Evolutionary conservation across 2,113 vertebrate genomes (phyloP).

Genomic region (Lasiurus cinereus): DNA sequence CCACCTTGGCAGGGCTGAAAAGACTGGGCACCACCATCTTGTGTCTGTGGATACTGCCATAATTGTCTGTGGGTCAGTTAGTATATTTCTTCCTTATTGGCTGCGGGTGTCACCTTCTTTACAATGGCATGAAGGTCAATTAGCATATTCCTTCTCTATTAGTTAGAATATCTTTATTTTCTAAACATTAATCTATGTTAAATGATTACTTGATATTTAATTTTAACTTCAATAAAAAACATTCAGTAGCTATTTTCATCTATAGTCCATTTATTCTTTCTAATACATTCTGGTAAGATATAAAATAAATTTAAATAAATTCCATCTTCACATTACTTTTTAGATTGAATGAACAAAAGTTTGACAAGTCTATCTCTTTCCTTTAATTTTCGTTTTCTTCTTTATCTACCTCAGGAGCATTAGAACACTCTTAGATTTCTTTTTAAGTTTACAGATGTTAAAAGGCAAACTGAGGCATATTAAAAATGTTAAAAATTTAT

Average conservation of each 20-base stretch:
- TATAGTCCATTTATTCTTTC: not conserved
- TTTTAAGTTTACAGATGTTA: not conserved
- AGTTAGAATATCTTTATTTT: not conserved
- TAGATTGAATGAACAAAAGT: not conserved
- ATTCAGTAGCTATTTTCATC: conserved; percentile 14
- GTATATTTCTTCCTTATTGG: too few species aligned
- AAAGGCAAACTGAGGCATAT: not conserved
- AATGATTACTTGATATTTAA: not conserved
- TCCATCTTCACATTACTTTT: not conserved
- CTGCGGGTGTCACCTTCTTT: too few species aligned
- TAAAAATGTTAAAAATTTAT: not conserved
- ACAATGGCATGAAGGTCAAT: too few species aligned
- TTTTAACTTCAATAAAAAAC: not conserved
- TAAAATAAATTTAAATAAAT: not conserved
- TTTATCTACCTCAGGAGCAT: not conserved
- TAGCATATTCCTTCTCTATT: too few species aligned
- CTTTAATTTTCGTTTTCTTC: not conserved
- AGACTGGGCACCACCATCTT: too few species aligned
- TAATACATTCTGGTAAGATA: not conserved
- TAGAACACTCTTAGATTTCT: not conserved
- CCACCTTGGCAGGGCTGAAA: too few species aligned
- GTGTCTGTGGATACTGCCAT: too few species aligned
- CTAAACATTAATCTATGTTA: not conserved
- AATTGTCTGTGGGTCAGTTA: too few species aligned
- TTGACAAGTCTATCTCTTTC: not conserved